Evolutionary conservation across 2,888 invertebrate genomes (phyloP).

Genomic region (Congeria kusceri): DNA sequence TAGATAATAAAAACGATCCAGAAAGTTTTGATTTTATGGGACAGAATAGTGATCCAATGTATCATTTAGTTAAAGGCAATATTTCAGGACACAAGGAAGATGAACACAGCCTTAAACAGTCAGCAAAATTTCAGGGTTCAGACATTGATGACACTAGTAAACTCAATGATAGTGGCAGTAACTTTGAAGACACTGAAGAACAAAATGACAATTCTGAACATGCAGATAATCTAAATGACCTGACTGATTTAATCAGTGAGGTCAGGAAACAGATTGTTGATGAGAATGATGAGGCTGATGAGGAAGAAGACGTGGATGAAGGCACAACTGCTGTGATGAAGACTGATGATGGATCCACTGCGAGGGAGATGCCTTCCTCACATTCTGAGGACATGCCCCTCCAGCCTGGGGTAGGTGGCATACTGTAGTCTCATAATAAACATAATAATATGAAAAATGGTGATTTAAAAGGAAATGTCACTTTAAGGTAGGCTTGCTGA

Average conservation of each 20-base stretch:
- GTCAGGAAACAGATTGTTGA: neutral
- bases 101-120: too few species aligned
- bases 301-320: constrained; percentile 10
- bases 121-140: neutral
- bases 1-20: too few species aligned
- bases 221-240: neutral
- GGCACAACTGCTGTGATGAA: constrained; percentile 23
- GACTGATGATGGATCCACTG: constrained; percentile 28
- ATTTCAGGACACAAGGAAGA: neutral
- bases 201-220: too few species aligned
- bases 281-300: neutral
- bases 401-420: constrained; percentile 56
- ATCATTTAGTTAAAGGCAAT: too few species aligned
- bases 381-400: constrained; percentile 39
- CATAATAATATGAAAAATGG: too few species aligned
- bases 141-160: neutral
- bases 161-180: too few species aligned
- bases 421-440: neutral
- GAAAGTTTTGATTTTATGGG: too few species aligned
- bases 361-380: constrained; percentile 42
- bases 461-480: too few species aligned
- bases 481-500: too few species aligned
- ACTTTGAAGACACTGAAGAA: too few species aligned
- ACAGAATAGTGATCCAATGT: too few species aligned
- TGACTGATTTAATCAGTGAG: too few species aligned